Percentiles rank a stretch among this genome's conserved stretches.
Evolutionary conservation across 2,113 vertebrate genomes (phyloP).

Genomic region (Numida meleagris): DNA sequence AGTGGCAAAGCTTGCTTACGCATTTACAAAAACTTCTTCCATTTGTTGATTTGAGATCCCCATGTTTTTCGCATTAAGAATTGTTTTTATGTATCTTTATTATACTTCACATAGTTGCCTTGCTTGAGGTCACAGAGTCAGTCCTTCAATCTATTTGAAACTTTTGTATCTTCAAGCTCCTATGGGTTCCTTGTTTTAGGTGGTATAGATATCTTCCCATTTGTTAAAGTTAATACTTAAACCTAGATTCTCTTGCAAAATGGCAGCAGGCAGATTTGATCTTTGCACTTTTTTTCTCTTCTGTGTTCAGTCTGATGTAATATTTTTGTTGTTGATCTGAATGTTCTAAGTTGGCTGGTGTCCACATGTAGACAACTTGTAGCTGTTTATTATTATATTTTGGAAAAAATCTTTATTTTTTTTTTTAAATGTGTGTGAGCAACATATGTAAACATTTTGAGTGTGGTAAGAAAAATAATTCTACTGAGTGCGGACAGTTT

Average conservation of each 20-base stretch:
- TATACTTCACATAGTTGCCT: accelerated
- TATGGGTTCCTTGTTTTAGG: background rate
- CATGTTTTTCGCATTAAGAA: background rate
- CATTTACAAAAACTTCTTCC: background rate
- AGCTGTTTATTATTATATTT: background rate
- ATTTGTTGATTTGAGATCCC: background rate
- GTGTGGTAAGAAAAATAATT: background rate
- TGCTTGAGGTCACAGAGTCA: background rate
- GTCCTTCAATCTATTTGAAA: background rate
- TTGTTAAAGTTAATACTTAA: background rate
- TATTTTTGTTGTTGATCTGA: background rate
- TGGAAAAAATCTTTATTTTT: background rate
- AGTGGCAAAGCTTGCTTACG: background rate
- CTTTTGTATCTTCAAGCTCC: accelerated
- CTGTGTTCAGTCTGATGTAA: background rate
- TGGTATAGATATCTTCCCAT: background rate
- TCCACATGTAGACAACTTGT: background rate
- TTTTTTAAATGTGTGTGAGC: background rate
- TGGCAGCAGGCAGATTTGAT: background rate
- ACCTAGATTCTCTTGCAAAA: background rate
- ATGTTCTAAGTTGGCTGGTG: background rate
- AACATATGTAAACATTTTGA: background rate
- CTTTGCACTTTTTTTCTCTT: background rate
- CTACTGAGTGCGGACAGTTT: background rate
- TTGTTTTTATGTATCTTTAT: background rate